These are phyloP conservation scores for Oscheius onirici DNA, from an alignment of 2,888 invertebrate species.

Conservation along the genomic window DNA sequence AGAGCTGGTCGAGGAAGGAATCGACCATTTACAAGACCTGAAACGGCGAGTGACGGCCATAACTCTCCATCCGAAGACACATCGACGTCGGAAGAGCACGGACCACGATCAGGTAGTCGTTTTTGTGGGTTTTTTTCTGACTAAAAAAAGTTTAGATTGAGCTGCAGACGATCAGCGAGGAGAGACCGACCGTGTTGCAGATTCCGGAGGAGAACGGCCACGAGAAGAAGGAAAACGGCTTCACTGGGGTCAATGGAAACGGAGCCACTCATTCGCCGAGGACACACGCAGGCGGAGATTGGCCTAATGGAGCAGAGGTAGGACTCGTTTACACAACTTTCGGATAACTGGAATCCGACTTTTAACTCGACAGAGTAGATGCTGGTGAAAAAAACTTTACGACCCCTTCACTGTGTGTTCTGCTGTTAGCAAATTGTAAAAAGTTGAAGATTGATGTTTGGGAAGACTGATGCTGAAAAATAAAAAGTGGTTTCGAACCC, in stretches of 20 bases:
- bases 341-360: too few species aligned
- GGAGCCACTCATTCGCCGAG: background rate
- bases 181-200: slow-evolving; percentile 7
- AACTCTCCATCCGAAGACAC: slow-evolving; percentile 45
- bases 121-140: background rate
- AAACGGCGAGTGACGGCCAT: slow-evolving; percentile 45
- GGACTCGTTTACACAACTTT: too few species aligned
- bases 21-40: slow-evolving; percentile 53
- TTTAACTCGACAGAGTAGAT: too few species aligned
- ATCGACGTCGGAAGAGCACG: slow-evolving; percentile 44
- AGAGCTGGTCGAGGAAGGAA: slow-evolving; percentile 58
- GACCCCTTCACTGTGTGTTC: too few species aligned
- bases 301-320: background rate
- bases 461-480: too few species aligned
- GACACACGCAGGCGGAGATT: background rate
- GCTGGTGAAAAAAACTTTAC: too few species aligned
- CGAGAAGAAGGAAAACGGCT: slow-evolving; percentile 1
- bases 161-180: slow-evolving; percentile 29
- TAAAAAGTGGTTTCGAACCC: too few species aligned
- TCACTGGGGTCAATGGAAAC: background rate
- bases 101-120: slow-evolving; percentile 39
- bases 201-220: background rate
- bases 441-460: too few species aligned
- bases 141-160: slow-evolving; percentile 16
- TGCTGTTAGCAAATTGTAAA: too few species aligned